Evolutionary conservation across 2,797 vertebrate species (phyloP).

Genomic region (Miichthys miiuy): DNA sequence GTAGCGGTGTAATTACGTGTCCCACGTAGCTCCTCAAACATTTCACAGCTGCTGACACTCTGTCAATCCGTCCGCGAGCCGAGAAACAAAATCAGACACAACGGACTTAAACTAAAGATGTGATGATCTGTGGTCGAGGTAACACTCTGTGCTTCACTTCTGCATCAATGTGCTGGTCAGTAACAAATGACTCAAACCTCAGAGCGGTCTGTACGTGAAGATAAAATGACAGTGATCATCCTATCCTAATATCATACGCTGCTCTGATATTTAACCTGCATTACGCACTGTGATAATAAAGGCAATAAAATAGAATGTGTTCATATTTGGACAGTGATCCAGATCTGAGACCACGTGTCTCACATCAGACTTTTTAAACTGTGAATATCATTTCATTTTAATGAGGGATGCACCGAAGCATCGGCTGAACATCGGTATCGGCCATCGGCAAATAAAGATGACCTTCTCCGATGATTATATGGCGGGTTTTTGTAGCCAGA

Average conservation of each 20-base stretch:
- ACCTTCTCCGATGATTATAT: too few relatives aligned
- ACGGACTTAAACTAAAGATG: too few relatives aligned
- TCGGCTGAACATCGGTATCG: too few relatives aligned
- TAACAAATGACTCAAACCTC: too few relatives aligned
- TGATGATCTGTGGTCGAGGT: too few relatives aligned
- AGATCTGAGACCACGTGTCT: neutral
- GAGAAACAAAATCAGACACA: too few relatives aligned
- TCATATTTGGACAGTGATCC: neutral
- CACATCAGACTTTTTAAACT: neutral
- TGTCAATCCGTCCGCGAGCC: neutral
- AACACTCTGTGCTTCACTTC: neutral
- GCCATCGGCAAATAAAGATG: too few relatives aligned
- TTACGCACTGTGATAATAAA: too few relatives aligned
- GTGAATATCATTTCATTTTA: neutral
- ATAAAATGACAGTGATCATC: neutral
- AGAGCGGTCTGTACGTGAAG: too few relatives aligned
- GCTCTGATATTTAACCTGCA: neutral
- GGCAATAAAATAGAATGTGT: too few relatives aligned
- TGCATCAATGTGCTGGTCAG: neutral
- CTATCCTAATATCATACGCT: neutral
- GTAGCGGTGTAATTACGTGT: constrained; percentile 18
- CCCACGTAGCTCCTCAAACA: constrained; percentile 23
- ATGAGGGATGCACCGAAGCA: too few relatives aligned
- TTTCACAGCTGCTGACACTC: constrained; percentile 30
- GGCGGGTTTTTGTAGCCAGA: too few relatives aligned